Base-by-base conservation (phyloP, 2,888 invertebrate genomes). In the Drosophila siamana region DNA sequence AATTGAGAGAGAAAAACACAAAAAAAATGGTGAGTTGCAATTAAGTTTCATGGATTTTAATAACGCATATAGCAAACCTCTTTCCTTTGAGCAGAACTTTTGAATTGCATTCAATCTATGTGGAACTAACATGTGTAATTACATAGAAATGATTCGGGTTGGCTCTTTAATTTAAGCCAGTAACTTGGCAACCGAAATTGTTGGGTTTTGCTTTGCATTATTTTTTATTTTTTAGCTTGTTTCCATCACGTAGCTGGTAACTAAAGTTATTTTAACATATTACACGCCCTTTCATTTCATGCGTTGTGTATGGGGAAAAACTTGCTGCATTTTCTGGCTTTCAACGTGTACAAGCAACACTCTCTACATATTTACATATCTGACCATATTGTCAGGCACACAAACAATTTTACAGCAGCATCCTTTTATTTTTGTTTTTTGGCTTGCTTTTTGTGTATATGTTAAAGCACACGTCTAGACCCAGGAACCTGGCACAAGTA, bases 191-290 rank as follows among this genome's bases (percentile, higher is more conserved):
- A 61, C 56, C 57, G 33, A 74, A 62, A 44, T 50, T 57, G 30
- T 52, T 68, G 41, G 36, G 15, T 59, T 52, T 38, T 22, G 26
- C 41, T 41, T 41, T 40, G 26, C 4, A 16, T 33, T 24, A 43
- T 54, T 19, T 19, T 19, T 19, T 3, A n/a, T 61, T 30, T 30
- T 61, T 33, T 15, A 40, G 55, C 38, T 48, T 68, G 69, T 52
- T 41, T 40, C 48, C 54, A 48, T 60, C 70, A 56, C 55, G 59
- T 55, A 69, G 77, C 51, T 76, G 67, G 63, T 72, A 81, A 73
- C 89, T 85, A 75, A 87, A 79, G 74, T 87, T 77, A 65, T 70
- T 85, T 78, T 78, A 55, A 50, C 81, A 80, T 67, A 69, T 66
- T 69, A 61, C 80, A 82, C 62, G 51, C 44, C 38, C 60, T 60